phyloP scores from a whole-genome alignment of 2,888 invertebrate genomes.

The Merodon equestris region DNA sequence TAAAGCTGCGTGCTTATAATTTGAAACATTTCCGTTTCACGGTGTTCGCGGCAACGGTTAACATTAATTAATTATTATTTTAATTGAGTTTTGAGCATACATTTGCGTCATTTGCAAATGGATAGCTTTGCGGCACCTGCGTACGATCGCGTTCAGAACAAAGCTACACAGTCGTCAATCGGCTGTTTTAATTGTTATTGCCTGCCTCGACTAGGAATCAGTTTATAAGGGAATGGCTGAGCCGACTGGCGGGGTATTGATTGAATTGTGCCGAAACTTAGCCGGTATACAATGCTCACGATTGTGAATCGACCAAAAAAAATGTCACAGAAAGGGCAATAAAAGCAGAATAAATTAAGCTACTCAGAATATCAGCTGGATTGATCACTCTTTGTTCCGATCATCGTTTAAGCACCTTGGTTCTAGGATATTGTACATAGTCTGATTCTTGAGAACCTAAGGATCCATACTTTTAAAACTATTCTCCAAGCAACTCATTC shows the following conservation, averaged over 20 bases:
- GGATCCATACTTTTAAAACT: slow-evolving; percentile 20
- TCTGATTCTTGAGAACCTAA: slow-evolving; percentile 10
- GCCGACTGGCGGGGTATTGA: slow-evolving; percentile 16
- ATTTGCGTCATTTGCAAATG: slow-evolving; percentile 66
- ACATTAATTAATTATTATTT: slow-evolving; percentile 69
- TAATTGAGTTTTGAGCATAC: slow-evolving; percentile 66
- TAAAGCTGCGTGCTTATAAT: slow-evolving; percentile 64
- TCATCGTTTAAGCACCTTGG: slow-evolving; percentile 49
- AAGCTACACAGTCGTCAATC: slow-evolving; percentile 52
- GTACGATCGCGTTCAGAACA: slow-evolving; percentile 57
- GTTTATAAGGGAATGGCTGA: slow-evolving; percentile 1
- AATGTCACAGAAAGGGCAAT: slow-evolving; percentile 62
- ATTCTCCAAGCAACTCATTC: no score
- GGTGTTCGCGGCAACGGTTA: slow-evolving; percentile 66
- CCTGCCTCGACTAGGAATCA: slow-evolving; percentile 61
- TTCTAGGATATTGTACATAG: slow-evolving; percentile 20
- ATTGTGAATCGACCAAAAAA: slow-evolving; percentile 46
- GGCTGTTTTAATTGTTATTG: slow-evolving; percentile 63
- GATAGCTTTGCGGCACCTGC: slow-evolving; percentile 65
- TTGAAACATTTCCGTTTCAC: slow-evolving; percentile 67
- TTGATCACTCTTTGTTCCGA: slow-evolving; percentile 33
- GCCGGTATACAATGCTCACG: slow-evolving; percentile 53
- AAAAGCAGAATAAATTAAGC: slow-evolving; percentile 58
- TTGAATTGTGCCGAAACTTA: slow-evolving; percentile 55
- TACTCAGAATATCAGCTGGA: slow-evolving; percentile 30